Percentiles rank a stretch among this genome's conserved stretches.
Evolutionary conservation across 1,140 invertebrate species (phyloP).

Genomic region (Drosophila orosa): DNA sequence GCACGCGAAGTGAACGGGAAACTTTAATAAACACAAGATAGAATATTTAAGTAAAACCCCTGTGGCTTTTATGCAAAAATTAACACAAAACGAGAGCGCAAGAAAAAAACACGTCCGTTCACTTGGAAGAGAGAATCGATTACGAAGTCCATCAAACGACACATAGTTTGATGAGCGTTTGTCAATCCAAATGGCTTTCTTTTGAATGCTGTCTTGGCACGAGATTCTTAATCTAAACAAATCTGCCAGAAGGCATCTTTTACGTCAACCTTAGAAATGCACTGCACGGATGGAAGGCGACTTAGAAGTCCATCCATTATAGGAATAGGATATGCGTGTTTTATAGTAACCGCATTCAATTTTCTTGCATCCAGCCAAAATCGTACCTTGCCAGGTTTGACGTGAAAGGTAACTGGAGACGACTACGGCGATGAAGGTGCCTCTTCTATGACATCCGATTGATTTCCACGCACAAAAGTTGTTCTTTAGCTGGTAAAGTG

Average conservation of each 20-base stretch:
- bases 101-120: too few relatives aligned
- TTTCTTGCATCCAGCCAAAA: neutral
- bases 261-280: neutral
- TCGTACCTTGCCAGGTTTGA: neutral
- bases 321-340: neutral
- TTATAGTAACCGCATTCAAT: neutral
- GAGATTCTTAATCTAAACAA: neutral
- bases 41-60: too few relatives aligned
- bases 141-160: too few relatives aligned
- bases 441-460: conserved; percentile 42
- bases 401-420: neutral
- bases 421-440: conserved; percentile 36
- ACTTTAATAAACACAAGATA: too few relatives aligned
- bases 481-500: neutral
- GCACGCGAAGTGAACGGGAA: too few relatives aligned
- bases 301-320: neutral
- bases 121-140: too few relatives aligned
- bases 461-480: conserved; percentile 19
- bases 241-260: conserved; percentile 4
- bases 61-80: too few relatives aligned
- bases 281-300: neutral
- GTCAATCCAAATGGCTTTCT: too few relatives aligned
- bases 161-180: neutral
- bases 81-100: too few relatives aligned
- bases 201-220: neutral